These are phyloP conservation scores for mouse (Mus musculus) DNA, from an alignment of 2,113 vertebrate genomes.

Conservation along the genomic window GRCm39 chr16:9578501-9579000, in stretches of 20 bases:
- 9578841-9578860: neutral
- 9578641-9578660: neutral
- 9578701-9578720: neutral
- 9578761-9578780: neutral
- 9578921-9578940: neutral
- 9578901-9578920: neutral
- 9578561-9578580: neutral
- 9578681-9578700: neutral
- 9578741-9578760: neutral
- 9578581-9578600: neutral
- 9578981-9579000: neutral
- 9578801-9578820: neutral
- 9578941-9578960: neutral
- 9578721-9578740: neutral
- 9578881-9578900: neutral
- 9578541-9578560: neutral
- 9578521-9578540: neutral
- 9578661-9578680: neutral
- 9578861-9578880: neutral
- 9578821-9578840: neutral
- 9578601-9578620: neutral
- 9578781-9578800: neutral
- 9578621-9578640: slow-evolving; percentile 17
- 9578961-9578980: neutral
- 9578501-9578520: neutral